phyloP scores from a whole-genome alignment of 2,888 invertebrate genomes.

The Lepidonotus clava region DNA sequence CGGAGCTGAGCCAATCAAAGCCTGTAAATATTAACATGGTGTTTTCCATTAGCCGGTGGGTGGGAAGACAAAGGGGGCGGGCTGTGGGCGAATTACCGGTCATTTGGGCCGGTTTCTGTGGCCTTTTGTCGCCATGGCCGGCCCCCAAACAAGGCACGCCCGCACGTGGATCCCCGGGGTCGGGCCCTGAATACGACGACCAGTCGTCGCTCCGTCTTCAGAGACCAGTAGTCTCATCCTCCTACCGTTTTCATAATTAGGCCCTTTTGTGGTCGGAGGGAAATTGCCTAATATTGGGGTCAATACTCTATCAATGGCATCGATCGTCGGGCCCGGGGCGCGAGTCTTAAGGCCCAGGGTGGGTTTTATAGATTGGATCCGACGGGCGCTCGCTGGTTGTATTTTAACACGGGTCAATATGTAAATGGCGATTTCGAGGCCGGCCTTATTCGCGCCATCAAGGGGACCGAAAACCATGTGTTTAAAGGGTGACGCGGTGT shows the following conservation, averaged over 20 bases:
- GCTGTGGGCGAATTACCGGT: slow-evolving; percentile 43
- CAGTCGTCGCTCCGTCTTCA: not conserved
- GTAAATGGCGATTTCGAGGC: slow-evolving; percentile 17
- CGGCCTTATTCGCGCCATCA: slow-evolving; percentile 1
- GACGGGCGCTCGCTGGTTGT: not conserved
- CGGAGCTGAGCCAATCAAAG: not conserved
- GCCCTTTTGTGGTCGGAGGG: slow-evolving; percentile 21
- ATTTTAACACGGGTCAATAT: slow-evolving; percentile 34
- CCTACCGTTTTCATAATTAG: slow-evolving; percentile 51
- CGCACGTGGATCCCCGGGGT: not conserved
- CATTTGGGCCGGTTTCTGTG: slow-evolving; percentile 28
- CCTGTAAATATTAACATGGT: slow-evolving; percentile 39
- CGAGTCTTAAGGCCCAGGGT: no score
- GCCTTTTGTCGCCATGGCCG: slow-evolving; percentile 1
- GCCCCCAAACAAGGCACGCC: not conserved
- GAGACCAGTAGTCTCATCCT: not conserved
- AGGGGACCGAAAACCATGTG: not conserved
- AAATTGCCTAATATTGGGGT: slow-evolving; percentile 52
- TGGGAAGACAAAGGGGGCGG: slow-evolving; percentile 16
- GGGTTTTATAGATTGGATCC: slow-evolving; percentile 18
- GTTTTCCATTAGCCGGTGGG: slow-evolving; percentile 33
- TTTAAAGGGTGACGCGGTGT: slow-evolving; percentile 17
- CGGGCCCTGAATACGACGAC: not conserved
- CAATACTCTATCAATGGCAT: slow-evolving; percentile 49
- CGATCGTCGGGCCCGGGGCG: not conserved